Evolutionary conservation across 2,113 vertebrate genomes (phyloP).

Genomic region (Hipposideros armiger): DNA sequence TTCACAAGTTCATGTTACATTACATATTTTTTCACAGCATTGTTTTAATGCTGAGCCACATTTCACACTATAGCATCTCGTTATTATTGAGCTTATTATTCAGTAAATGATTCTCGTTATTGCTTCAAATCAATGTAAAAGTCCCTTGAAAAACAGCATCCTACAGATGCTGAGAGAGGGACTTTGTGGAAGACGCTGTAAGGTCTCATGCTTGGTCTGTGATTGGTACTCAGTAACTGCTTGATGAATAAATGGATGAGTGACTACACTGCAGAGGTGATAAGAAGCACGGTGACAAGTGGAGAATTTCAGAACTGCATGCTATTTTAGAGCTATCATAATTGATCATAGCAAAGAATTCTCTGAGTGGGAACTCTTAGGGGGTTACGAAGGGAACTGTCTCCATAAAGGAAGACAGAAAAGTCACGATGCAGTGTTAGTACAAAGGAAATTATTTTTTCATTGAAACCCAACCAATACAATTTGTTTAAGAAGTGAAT

Average conservation of each 20-base stretch:
- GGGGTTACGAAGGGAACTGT: neutral
- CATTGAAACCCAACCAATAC: neutral
- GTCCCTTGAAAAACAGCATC: neutral
- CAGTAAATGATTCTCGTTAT: slow-evolving; percentile 3
- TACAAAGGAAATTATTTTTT: neutral
- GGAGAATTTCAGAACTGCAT: neutral
- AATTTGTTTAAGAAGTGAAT: neutral
- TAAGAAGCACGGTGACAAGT: neutral
- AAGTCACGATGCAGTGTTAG: slow-evolving; percentile 13
- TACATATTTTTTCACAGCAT: slow-evolving; percentile 16
- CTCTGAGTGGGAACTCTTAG: slow-evolving; percentile 20
- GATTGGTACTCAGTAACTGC: neutral
- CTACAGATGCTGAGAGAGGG: neutral
- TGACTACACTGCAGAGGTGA: neutral
- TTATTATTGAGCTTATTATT: slow-evolving; percentile 7
- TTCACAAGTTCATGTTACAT: slow-evolving; percentile 57
- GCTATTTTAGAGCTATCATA: neutral
- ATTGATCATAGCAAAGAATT: slow-evolving; percentile 36
- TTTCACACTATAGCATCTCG: slow-evolving; percentile 43
- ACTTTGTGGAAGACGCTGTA: rapidly evolving
- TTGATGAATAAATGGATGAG: neutral
- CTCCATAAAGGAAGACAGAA: slow-evolving; percentile 27
- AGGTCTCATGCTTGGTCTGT: neutral
- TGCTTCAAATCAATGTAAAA: neutral
- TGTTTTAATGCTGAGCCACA: neutral